Conservation (phyloP, 2,797 vertebrate genomes). For the Xenentodon cancila region DNA sequence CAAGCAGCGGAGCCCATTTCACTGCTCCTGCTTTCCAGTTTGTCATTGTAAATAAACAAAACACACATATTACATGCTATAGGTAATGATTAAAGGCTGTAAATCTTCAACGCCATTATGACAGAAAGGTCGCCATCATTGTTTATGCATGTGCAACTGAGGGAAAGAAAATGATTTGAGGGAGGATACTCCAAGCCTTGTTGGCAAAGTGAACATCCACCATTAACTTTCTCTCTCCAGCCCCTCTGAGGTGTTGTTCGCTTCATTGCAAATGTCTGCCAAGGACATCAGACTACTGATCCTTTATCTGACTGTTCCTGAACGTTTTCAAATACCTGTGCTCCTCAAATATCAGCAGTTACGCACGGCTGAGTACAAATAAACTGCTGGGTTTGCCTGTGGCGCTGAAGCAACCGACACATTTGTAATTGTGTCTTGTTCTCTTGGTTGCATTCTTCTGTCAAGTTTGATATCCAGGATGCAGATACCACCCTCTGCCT, state of each 20-base stretch:
- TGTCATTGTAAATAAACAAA: too few species aligned
- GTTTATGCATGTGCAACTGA: background rate
- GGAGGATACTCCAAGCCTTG: background rate
- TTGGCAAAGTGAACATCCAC: background rate
- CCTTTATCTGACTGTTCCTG: background rate
- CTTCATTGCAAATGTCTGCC: background rate
- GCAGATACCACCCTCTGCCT: too few species aligned
- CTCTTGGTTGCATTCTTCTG: background rate
- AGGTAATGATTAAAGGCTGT: too few species aligned
- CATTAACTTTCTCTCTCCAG: background rate
- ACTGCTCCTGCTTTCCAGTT: background rate
- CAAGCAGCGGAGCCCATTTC: background rate
- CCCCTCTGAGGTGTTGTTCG: background rate
- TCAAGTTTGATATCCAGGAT: background rate
- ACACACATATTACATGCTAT: too few species aligned
- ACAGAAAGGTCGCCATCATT: background rate
- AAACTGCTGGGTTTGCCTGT: background rate
- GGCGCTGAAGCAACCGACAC: slow-evolving; percentile 4
- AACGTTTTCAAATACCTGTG: background rate
- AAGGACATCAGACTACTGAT: background rate
- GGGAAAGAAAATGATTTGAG: background rate
- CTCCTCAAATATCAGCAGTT: slow-evolving; percentile 6
- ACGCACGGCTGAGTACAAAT: background rate
- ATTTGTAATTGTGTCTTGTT: background rate
- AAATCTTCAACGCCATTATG: too few species aligned